Base-by-base conservation (phyloP, 2,113 vertebrate species). In the Thalassoma bifasciatum region DNA sequence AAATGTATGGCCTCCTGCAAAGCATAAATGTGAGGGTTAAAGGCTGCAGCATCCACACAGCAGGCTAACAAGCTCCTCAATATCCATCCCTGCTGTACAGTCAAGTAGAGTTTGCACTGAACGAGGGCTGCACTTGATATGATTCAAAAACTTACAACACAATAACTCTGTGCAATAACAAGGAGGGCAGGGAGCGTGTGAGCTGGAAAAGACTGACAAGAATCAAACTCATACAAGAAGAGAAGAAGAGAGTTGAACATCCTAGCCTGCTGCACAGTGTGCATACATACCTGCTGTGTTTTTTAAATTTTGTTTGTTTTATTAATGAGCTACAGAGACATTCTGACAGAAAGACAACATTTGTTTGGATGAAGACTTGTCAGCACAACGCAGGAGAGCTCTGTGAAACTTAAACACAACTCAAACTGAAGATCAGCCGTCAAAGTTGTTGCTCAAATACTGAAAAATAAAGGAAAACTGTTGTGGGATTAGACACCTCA, bases 121-220 rank as follows among this genome's bases (percentile, higher is more conserved):
- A 54, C 59, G 72, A 85, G 65, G 69, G 14, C 19, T 21, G 17
- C 68, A 75, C 79, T 75, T 67, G 22, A 66, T 21, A 23, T 7
- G 5, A 73, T 66, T 70, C 23, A 34, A 60, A 66, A 75, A 75
- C 52, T 65, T 54, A 72, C 67, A 69, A 72, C 71, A 82, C 72
- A 66, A 51, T 76, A 72, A 77, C 81, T 78, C 84, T 83, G 86
- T 72, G 84, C 79, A 88, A 79, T 77, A 80, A 79, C 72, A n/a
- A n/a, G 82, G 79, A 83, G 80, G 83, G 59, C 49, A 40, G 46
- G 38, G 70, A 65, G 82, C 44, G 54, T 34, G 71, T 63, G 66
- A 76, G 71, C 70, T 21, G 34, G 66, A 79, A 75, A 74, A 49
- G 72, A 66, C 79, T 53, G 16, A 22, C 17, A 2, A 36, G 44